Evolutionary conservation across 2,888 invertebrate species (phyloP), one percentile per base, ranked within the genome.

Genomic region (Harpalus rubripes): DNA sequence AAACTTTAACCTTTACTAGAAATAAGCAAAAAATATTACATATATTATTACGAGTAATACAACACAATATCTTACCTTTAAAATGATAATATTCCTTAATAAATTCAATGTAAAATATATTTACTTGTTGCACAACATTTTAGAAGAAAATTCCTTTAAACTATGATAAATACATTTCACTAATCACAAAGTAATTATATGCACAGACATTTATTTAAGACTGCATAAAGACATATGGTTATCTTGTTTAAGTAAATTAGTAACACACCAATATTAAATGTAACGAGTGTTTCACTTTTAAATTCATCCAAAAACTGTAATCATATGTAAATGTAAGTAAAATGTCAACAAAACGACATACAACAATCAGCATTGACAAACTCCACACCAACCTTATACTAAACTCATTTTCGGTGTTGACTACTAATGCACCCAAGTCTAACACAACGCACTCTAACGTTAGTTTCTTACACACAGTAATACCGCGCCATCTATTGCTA

Each of bases 251-350:
- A 8, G 44, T 52, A 22, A 32, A 74, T 56, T 74, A 52, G 10
- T 78, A 58, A 78, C 12, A 26, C 58, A 78, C 78, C 22, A 78
- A 39, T 56, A 10, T 58, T 58, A 56, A 58, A 18, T 59, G 22
- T 74, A 76, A 44, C 26, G 61, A 61, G 18, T 76, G 16, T 52
- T 15, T 83, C 83, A 83, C 76, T 61, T 83, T 52, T 8, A 61
- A 56, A 39, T 72, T n/a, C 16, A 83, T 58, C 32, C 22, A 18
- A 76, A 59, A 59, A 44, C 61, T 83, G 76, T 16, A 83, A 83
- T 83, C 74, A 83, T 76, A 58, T 72, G 72, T 52, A 81, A 68
- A 72, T 72, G 58, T 72, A 12, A 83, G 12, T 58, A 41, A 83
- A 8, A 76, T 59, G 41, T 74, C 83, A 81, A 83, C 83, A 59